Conservation (phyloP, 2,113 vertebrate genomes). For the Poicephalus meyeri region DNA sequence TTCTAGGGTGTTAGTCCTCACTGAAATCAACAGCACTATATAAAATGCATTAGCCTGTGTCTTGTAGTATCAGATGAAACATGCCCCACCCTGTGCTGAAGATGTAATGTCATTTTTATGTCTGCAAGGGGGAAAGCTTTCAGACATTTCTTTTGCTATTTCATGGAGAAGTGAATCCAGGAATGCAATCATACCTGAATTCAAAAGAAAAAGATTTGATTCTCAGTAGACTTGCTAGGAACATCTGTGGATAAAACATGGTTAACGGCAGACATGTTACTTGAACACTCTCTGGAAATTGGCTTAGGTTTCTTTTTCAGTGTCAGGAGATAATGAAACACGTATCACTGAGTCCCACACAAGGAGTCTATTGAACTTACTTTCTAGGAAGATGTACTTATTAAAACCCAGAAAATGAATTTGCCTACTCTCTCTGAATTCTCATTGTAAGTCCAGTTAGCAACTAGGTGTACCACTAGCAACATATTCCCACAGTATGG, state of each 20-base stretch:
- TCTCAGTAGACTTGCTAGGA: not conserved
- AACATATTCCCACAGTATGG: not conserved
- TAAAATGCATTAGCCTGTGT: not conserved
- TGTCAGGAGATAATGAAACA: constrained; percentile 25
- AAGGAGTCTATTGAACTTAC: constrained; percentile 25
- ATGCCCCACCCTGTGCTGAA: not conserved
- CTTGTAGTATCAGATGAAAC: not conserved
- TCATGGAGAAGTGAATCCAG: not conserved
- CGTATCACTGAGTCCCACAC: not conserved
- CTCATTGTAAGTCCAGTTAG: not conserved
- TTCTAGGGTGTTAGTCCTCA: constrained; percentile 16
- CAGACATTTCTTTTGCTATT: not conserved
- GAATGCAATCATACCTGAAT: not conserved
- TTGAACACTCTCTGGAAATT: not conserved
- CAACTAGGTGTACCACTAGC: not conserved
- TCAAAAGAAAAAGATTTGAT: not conserved
- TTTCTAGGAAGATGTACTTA: constrained; percentile 2
- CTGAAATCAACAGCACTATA: constrained; percentile 1
- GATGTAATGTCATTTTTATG: not conserved
- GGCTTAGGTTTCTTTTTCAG: not conserved
- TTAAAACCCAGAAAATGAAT: not conserved
- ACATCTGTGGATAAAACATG: not conserved
- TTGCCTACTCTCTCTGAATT: not conserved
- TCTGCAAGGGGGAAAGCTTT: not conserved
- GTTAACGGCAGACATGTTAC: constrained; percentile 38